A percentile compares a stretch with the other conserved stretches of the same genome.
phyloP scores from a whole-genome alignment of 2,888 invertebrate species.

The Diarsia mendica region DNA sequence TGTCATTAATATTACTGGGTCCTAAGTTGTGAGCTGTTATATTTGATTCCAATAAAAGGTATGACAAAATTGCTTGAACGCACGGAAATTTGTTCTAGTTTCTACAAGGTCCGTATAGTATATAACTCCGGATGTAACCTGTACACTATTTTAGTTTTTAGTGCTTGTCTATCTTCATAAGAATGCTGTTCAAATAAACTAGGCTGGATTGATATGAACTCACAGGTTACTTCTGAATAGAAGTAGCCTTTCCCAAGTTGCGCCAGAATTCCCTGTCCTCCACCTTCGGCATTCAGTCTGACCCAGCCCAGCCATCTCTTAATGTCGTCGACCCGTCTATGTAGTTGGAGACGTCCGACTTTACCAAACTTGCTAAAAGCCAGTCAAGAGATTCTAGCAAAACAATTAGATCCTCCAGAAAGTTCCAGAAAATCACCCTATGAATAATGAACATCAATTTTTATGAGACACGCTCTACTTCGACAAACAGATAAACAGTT shows the following conservation, averaged over 20 bases:
- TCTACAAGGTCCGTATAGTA: too few species aligned
- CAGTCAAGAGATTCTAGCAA: not conserved
- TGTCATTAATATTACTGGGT: too few species aligned
- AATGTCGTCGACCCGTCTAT: not conserved
- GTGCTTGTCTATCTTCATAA: too few species aligned
- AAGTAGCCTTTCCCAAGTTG: not conserved
- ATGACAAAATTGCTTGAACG: too few species aligned
- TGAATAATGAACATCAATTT: constrained; percentile 23
- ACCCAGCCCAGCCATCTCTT: not conserved
- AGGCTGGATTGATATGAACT: too few species aligned
- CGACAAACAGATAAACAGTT: constrained; percentile 43
- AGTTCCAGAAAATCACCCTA: not conserved
- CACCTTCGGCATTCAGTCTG: not conserved
- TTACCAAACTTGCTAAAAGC: not conserved
- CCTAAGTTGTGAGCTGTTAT: too few species aligned
- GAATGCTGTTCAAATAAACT: too few species aligned
- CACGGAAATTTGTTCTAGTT: too few species aligned
- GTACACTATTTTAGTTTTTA: too few species aligned
- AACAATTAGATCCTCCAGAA: not conserved
- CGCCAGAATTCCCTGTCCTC: not conserved
- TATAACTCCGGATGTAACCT: too few species aligned
- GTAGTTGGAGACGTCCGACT: not conserved
- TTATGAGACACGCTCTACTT: constrained; percentile 1
- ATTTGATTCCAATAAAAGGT: too few species aligned
- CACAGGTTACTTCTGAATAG: not conserved